A percentile compares a stretch with the other conserved stretches of the same genome.
These are phyloP conservation scores for Lates japonicus DNA, from an alignment of 2,797 vertebrate species.

Conservation along the genomic window DNA sequence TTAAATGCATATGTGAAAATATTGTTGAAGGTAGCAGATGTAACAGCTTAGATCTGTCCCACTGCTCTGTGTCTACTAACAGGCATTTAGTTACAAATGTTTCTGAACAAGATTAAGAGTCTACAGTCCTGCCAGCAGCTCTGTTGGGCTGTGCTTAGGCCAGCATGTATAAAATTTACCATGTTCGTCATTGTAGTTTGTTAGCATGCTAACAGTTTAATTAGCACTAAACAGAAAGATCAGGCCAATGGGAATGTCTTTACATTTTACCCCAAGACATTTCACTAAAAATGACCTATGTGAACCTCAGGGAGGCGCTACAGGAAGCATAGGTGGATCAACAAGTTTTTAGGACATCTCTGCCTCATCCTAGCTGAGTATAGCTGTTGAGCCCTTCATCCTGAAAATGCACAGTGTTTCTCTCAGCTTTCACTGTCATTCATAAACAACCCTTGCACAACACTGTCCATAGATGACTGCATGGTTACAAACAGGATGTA, in stretches of 20 bases:
- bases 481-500: background rate
- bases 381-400: background rate
- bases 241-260: no score
- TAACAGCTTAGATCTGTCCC: background rate
- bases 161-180: background rate
- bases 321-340: background rate
- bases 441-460: conserved; percentile 10
- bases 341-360: background rate
- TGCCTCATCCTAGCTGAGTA: background rate
- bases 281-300: background rate
- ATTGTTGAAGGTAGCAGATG: background rate
- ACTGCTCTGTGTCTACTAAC: background rate
- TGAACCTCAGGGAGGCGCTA: background rate
- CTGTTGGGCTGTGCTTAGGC: background rate
- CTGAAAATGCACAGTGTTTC: background rate
- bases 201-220: background rate
- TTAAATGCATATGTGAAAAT: conserved; percentile 1
- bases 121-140: background rate
- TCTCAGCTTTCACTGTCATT: background rate
- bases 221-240: background rate
- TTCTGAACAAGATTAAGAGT: background rate
- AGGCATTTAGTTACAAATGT: background rate
- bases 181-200: background rate
- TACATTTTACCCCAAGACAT: background rate
- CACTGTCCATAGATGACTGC: background rate